phyloP scores from a whole-genome alignment of 2,113 vertebrate genomes.

The Epinephelus lanceolatus region DNA sequence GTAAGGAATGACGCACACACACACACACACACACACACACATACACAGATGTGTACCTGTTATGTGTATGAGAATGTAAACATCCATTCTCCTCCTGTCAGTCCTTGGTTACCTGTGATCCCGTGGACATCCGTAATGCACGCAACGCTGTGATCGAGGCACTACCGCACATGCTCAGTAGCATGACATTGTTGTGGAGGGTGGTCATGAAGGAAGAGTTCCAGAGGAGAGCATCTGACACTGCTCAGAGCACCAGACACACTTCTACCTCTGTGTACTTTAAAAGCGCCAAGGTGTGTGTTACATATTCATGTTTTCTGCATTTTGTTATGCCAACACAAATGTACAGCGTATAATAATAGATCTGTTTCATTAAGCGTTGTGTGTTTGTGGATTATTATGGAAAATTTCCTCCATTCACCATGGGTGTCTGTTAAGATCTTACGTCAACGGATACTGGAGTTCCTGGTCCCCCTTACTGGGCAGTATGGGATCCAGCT shows the following conservation, averaged over 20 bases:
- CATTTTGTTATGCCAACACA: neutral
- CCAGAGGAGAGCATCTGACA: slow-evolving; percentile 86
- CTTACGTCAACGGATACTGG: slow-evolving; percentile 91
- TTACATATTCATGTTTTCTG: neutral
- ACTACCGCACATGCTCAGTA: slow-evolving; percentile 90
- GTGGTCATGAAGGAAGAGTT: slow-evolving; percentile 89
- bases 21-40: neutral
- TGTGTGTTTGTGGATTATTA: neutral
- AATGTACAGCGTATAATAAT: neutral
- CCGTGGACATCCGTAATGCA: slow-evolving; percentile 90
- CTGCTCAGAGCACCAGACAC: slow-evolving; percentile 83
- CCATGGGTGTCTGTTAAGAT: slow-evolving; percentile 80
- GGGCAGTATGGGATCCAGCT: slow-evolving; percentile 90
- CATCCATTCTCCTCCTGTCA: slow-evolving; percentile 48
- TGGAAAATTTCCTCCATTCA: neutral
- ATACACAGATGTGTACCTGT: neutral
- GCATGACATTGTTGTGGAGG: slow-evolving; percentile 92
- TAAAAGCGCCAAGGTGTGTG: slow-evolving; percentile 92
- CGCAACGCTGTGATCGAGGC: slow-evolving; percentile 93
- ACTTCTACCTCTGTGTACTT: slow-evolving; percentile 94
- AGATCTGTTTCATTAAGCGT: neutral
- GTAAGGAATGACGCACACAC: slow-evolving; percentile 72
- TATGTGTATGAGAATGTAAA: neutral
- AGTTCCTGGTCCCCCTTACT: slow-evolving; percentile 92
- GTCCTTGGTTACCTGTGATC: slow-evolving; percentile 83